These are phyloP conservation scores for Menidia menidia DNA, from an alignment of 2,797 vertebrate genomes.

Conservation along the genomic window DNA sequence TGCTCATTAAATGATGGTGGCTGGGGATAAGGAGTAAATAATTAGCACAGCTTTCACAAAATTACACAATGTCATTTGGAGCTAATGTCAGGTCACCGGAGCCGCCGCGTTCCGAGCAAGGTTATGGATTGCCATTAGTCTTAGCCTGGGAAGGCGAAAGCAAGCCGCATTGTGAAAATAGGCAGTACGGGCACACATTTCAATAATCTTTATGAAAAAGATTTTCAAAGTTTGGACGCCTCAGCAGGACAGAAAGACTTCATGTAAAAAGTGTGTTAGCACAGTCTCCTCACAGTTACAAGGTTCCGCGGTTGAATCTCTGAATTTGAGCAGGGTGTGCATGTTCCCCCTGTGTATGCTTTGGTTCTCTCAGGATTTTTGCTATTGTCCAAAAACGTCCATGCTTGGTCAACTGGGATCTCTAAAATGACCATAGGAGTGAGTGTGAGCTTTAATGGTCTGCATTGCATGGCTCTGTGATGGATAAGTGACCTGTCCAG, in stretches of 20 bases:
- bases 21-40: slow-evolving; percentile 39
- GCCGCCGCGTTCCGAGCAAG: slow-evolving; percentile 37
- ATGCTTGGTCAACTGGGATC: no score
- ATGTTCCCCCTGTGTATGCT: no score
- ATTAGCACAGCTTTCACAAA: slow-evolving; percentile 60
- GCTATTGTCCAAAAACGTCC: no score
- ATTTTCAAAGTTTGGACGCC: not conserved
- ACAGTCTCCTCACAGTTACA: no score
- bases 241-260: slow-evolving; percentile 4
- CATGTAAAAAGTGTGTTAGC: no score
- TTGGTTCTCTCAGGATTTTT: no score
- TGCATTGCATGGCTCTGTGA: no score
- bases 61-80: slow-evolving; percentile 50
- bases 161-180: not conserved
- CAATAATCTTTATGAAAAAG: slow-evolving; percentile 1
- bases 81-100: slow-evolving; percentile 37
- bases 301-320: no score
- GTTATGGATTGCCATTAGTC: slow-evolving; percentile 33
- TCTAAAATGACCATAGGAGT: no score
- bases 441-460: no score
- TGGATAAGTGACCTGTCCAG: no score
- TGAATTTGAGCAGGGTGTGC: no score
- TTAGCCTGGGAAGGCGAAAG: not conserved
- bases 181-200: slow-evolving; percentile 9
- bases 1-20: slow-evolving; percentile 49